Conservation (phyloP, 2,888 invertebrate genomes). For the Steinernema hermaphroditum region DNA sequence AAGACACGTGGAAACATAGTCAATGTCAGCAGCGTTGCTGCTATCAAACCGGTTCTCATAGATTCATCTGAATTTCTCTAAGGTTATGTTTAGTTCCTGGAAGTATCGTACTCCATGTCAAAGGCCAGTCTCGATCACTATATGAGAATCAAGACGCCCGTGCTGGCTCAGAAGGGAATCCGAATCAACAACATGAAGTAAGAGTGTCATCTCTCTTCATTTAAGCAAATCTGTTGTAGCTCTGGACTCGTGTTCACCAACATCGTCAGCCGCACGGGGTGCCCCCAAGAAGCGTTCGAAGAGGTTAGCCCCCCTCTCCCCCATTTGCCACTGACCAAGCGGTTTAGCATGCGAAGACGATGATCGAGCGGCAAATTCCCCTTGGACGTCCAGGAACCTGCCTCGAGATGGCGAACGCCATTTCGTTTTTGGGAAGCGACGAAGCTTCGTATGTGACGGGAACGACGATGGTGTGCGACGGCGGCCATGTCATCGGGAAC, state of each 20-base stretch:
- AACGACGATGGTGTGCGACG: not conserved
- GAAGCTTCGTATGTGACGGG: slow-evolving; percentile 20
- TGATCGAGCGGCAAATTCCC: not conserved
- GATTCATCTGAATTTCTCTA: too few relatives aligned
- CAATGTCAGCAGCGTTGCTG: slow-evolving; percentile 32
- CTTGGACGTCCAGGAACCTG: not conserved
- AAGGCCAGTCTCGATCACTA: slow-evolving; percentile 19
- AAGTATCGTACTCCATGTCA: slow-evolving; percentile 5
- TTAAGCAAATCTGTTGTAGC: too few relatives aligned
- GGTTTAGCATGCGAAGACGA: not conserved
- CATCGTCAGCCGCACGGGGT: not conserved
- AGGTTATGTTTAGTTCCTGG: slow-evolving; percentile 30
- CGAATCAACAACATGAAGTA: slow-evolving; percentile 12
- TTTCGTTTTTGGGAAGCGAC: slow-evolving; percentile 4
- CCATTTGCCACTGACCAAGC: too few relatives aligned
- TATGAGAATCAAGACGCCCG: not conserved
- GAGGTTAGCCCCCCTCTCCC: not conserved
- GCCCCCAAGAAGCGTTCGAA: not conserved
- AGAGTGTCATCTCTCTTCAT: too few relatives aligned
- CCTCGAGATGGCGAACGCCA: slow-evolving; percentile 16
- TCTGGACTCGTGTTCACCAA: slow-evolving; percentile 5
- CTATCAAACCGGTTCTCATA: slow-evolving; percentile 32
- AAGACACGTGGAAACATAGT: slow-evolving; percentile 32
- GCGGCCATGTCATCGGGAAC: not conserved
- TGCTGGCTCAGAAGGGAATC: slow-evolving; percentile 9